Base-by-base conservation (phyloP, 2,113 vertebrate genomes). In the Perognathus longimembris region DNA sequence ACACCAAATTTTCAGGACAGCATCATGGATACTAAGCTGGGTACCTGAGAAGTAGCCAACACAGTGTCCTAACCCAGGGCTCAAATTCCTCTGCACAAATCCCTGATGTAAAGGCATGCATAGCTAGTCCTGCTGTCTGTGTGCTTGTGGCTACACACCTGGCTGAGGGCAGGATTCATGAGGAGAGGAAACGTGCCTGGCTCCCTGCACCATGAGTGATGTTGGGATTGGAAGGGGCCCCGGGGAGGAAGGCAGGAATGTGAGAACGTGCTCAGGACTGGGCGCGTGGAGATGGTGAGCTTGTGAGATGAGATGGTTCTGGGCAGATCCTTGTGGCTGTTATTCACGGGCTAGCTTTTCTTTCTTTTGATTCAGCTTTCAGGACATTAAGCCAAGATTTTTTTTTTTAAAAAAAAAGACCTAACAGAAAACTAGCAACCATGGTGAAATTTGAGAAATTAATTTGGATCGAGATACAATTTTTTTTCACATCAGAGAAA, bases 161-260 rank as follows among this genome's bases (percentile, higher is more conserved):
- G 63, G 71, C 84, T 81, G 85, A 85, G 34, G 74, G 40, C 28
- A 69, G 73, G 91, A 78, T 89, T 71, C 73, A 22, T 5, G 54
- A 3, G 1, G 67, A 90, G 6, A n/a, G 77, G 87, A 87, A 94
- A 89, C n/a, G 57, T 78, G 89, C 76, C 67, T 54, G 18, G 11
- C 61, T 54, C 73, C 42, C 79, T 83, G 75, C 57, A 67, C 63
- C 71, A 30, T 83, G 82, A 83, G 70, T 73, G 66, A 88, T 45
- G 73, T 38, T 32, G 50, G 63, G 32, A 20, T 63, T 24, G 75
- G 38, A 84, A 76, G 88, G 38, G 67, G 0, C 12, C 83, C 89
- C 88, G 75, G 76, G 20, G 21, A 64, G 80, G 64, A 14, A 67
- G 45, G 34, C 18, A 61, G 28, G 80, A 63, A 50, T n/a, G 69